phyloP scores from a whole-genome alignment of 2,888 invertebrate genomes.

The Cacoxenus indagator region DNA sequence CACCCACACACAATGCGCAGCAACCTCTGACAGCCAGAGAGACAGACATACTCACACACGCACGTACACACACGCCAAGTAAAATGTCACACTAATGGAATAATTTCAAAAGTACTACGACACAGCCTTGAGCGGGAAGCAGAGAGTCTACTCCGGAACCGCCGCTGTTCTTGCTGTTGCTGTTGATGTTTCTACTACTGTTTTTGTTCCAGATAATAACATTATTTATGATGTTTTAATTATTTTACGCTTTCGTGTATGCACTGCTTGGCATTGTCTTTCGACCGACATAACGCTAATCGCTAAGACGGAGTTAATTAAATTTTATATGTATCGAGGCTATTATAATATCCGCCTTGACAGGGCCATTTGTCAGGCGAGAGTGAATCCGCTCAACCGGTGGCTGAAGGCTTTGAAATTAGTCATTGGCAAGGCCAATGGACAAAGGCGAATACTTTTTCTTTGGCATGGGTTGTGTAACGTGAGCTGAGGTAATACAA shows the following conservation, averaged over 20 bases:
- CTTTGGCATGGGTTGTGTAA: background rate
- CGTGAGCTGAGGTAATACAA: background rate
- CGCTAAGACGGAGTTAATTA: conserved; percentile 26
- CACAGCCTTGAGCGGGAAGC: conserved; percentile 20
- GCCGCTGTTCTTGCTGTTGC: background rate
- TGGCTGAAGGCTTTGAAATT: background rate
- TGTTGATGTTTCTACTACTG: background rate
- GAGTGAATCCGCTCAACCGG: background rate
- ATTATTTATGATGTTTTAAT: conserved; percentile 58
- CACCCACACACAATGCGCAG: conserved; percentile 7
- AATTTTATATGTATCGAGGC: background rate
- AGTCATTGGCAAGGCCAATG: background rate
- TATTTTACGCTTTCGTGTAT: conserved; percentile 50
- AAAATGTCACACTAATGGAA: conserved; percentile 63
- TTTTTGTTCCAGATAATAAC: conserved; percentile 36
- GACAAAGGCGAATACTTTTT: background rate
- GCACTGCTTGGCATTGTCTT: conserved; percentile 2
- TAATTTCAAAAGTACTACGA: conserved; percentile 63
- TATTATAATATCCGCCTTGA: background rate
- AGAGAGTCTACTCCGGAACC: background rate
- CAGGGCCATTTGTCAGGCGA: background rate
- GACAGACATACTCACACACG: conserved; percentile 1
- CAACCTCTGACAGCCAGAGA: background rate
- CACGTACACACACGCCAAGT: conserved; percentile 24
- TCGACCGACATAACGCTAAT: conserved; percentile 21